These are phyloP conservation scores for Tenthredo amoena DNA, from an alignment of 2,888 invertebrate species.

Conservation along the genomic window DNA sequence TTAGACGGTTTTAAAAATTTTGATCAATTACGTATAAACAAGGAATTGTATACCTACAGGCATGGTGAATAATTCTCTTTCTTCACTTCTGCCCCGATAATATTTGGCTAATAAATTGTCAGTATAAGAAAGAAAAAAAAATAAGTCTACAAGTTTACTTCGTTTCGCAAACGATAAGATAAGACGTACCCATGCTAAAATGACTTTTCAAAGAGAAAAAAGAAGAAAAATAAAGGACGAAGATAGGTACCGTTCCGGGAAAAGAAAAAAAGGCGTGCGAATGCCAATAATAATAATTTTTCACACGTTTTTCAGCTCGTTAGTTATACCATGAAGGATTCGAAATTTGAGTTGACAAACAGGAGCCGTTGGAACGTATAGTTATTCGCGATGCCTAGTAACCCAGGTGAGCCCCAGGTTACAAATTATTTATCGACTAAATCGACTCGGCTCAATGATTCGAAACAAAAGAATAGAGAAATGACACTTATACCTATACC, in stretches of 20 bases:
- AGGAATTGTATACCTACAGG: neutral
- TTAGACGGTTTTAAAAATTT: neutral
- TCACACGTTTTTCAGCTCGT: neutral
- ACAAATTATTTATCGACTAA: neutral
- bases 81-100: neutral
- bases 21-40: neutral
- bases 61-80: neutral
- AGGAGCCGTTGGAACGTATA: neutral
- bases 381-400: neutral
- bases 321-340: neutral
- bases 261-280: neutral
- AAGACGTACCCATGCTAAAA: neutral
- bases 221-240: neutral
- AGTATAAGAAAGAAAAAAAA: neutral
- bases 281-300: neutral
- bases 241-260: neutral
- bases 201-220: neutral
- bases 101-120: neutral
- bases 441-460: slow-evolving; percentile 39
- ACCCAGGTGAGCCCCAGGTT: neutral
- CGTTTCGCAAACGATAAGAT: neutral
- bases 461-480: slow-evolving; percentile 37
- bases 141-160: neutral
- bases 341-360: neutral
- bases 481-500: neutral